Evolutionary conservation across 92 coral and sea anemone genomes (phyloP).

Genomic region (Epizoanthus fatuus): DNA sequence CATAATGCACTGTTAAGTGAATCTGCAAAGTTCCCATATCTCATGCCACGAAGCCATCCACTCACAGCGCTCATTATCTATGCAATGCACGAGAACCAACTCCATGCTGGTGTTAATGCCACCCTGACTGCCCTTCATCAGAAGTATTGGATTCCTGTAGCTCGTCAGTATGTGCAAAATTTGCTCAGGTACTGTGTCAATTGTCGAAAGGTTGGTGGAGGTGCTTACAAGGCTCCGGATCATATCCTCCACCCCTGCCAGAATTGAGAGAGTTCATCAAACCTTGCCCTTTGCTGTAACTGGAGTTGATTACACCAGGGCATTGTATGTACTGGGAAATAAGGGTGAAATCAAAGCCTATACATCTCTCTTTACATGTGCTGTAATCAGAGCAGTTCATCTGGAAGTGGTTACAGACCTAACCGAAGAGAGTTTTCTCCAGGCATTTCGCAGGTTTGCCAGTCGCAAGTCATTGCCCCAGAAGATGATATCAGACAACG

Average conservation of each 20-base stretch:
- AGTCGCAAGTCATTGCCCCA: slow-evolving; percentile 69
- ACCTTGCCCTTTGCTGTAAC: slow-evolving; percentile 50
- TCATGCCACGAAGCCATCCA: slow-evolving; percentile 48
- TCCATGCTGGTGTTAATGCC: slow-evolving; percentile 59
- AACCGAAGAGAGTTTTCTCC: slow-evolving; percentile 56
- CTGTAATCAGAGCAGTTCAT: slow-evolving; percentile 66
- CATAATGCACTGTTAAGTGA: slow-evolving; percentile 54
- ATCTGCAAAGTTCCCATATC: slow-evolving; percentile 53
- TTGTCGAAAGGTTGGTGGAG: slow-evolving; percentile 38
- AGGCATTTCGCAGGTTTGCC: slow-evolving; percentile 62
- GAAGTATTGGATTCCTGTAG: slow-evolving; percentile 63
- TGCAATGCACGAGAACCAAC: slow-evolving; percentile 47
- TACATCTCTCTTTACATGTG: slow-evolving; percentile 74
- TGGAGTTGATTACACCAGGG: slow-evolving; percentile 60
- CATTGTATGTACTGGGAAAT: slow-evolving; percentile 27
- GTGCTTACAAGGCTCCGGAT: slow-evolving; percentile 45
- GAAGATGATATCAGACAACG: slow-evolving; percentile 73
- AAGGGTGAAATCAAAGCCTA: slow-evolving; percentile 44
- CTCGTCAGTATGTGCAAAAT: slow-evolving; percentile 51
- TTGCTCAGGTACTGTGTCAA: slow-evolving; percentile 25
- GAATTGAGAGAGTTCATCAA: slow-evolving; percentile 51
- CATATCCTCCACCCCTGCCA: slow-evolving; percentile 56
- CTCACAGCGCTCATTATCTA: slow-evolving; percentile 48
- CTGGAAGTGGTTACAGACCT: slow-evolving; percentile 71
- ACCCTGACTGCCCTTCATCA: slow-evolving; percentile 69